These are phyloP conservation scores for Chymomyza fuscimana DNA, from an alignment of 2,888 invertebrate genomes.

Conservation along the genomic window DNA sequence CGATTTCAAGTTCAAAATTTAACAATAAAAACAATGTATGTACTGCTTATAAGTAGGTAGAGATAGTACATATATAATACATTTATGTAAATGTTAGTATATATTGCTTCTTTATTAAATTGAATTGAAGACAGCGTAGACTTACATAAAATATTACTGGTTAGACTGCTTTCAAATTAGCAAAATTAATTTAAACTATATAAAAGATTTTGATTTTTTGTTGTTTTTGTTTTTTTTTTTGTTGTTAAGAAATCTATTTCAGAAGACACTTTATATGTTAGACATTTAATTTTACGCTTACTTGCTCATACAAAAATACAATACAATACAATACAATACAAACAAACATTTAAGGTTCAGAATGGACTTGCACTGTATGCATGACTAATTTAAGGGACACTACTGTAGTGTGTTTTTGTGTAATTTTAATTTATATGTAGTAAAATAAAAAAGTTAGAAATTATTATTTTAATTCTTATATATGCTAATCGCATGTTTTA, in stretches of 20 bases:
- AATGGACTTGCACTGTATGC: not conserved
- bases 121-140: conserved; percentile 61
- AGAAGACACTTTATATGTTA: conserved; percentile 25
- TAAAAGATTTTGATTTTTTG: not conserved
- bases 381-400: not conserved
- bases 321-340: conserved; percentile 1
- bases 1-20: conserved; percentile 5
- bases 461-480: not conserved
- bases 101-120: conserved; percentile 57
- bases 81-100: not conserved
- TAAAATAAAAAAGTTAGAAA: not conserved
- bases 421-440: not conserved
- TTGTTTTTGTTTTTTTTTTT: not conserved
- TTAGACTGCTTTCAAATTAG: conserved; percentile 59
- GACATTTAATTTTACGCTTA: not conserved
- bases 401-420: not conserved
- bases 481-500: conserved; percentile 7
- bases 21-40: conserved; percentile 2
- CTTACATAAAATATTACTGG: conserved; percentile 40
- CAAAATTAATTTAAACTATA: conserved; percentile 41
- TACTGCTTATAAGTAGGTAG: not conserved
- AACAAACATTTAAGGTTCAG: not conserved
- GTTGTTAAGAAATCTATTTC: conserved; percentile 25
- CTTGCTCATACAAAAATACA: conserved; percentile 2
- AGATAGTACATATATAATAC: not conserved